phyloP scores from a whole-genome alignment of 2,113 vertebrate species.

The Rafetus swinhoei region DNA sequence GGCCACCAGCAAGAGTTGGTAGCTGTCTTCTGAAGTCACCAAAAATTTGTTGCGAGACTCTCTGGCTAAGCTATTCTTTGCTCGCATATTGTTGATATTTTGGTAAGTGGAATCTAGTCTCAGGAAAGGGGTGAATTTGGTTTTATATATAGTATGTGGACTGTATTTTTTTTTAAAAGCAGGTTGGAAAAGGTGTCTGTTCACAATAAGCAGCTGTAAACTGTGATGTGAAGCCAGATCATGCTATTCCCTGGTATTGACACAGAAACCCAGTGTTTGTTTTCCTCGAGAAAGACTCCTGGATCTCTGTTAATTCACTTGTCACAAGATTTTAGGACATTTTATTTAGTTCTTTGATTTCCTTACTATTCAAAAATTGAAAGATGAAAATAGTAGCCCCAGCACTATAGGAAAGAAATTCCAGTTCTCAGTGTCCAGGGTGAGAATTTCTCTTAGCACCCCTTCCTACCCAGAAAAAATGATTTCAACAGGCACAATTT shows the following conservation, averaged over 20 bases:
- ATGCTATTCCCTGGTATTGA: not conserved
- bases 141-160: not conserved
- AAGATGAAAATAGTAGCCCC: not conserved
- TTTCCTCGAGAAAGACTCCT: not conserved
- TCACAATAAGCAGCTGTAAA: not conserved
- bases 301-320: not conserved
- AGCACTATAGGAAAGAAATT: not conserved
- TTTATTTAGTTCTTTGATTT: not conserved
- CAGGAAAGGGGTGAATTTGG: not conserved
- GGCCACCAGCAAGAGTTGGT: too few relatives aligned
- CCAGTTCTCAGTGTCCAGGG: not conserved
- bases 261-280: not conserved
- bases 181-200: not conserved
- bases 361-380: not conserved
- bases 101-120: not conserved
- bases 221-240: not conserved
- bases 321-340: not conserved
- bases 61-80: fast-evolving
- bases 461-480: not conserved
- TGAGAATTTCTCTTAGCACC: not conserved
- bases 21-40: too few relatives aligned
- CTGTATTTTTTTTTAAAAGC: not conserved
- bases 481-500: not conserved
- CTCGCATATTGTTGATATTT: not conserved
- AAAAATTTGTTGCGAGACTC: too few relatives aligned